phyloP scores from a whole-genome alignment of 2,888 invertebrate genomes.

The Drosophila aldrichi region DNA sequence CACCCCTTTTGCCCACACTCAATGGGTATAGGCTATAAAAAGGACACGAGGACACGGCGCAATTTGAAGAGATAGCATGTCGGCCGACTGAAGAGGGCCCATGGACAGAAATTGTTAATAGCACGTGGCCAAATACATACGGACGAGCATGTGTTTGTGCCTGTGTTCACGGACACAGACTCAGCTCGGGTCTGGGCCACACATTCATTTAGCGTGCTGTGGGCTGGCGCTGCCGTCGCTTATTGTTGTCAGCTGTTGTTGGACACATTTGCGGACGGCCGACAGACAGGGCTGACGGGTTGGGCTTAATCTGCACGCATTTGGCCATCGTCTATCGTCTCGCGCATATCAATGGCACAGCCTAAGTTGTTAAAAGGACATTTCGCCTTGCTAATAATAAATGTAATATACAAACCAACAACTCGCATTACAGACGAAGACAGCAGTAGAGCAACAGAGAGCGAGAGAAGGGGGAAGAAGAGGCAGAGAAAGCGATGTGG shows the following conservation, averaged over 20 bases:
- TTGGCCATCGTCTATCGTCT: conserved; percentile 38
- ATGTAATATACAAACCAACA: conserved; percentile 57
- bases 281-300: conserved; percentile 10
- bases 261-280: conserved; percentile 3
- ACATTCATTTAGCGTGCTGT: conserved; percentile 33
- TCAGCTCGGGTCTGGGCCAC: conserved; percentile 5
- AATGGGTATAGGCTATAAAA: conserved; percentile 40
- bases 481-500: background rate
- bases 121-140: conserved; percentile 5
- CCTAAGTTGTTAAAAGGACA: conserved; percentile 63
- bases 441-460: background rate
- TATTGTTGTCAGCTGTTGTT: conserved; percentile 48
- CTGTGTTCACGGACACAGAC: background rate
- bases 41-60: conserved; percentile 20
- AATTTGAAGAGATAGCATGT: conserved; percentile 4
- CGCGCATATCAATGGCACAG: conserved; percentile 64
- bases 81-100: conserved; percentile 7
- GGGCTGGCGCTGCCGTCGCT: conserved; percentile 18
- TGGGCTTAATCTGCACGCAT: conserved; percentile 60
- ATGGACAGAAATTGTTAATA: conserved; percentile 23
- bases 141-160: background rate
- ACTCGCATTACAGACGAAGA: conserved; percentile 34
- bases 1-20: background rate
- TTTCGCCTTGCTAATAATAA: conserved; percentile 62
- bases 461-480: background rate